Base-by-base conservation (phyloP, 2,888 invertebrate genomes). In the Cynaeus angustus region DNA sequence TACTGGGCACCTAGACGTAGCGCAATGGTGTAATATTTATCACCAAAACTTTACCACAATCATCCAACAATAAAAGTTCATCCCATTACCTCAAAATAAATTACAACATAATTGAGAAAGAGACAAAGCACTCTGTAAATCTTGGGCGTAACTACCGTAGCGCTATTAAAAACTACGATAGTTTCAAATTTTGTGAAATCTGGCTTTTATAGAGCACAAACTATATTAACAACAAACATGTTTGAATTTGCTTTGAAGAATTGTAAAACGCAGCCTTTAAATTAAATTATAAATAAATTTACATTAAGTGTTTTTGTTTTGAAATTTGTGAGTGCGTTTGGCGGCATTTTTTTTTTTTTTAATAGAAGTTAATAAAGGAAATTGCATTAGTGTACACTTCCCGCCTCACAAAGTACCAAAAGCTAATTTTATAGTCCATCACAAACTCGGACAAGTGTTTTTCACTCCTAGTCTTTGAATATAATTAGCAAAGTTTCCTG, bases 401-500 rank as follows among this genome's bases (percentile, higher is more conserved):
- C 21, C 8, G 33, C 10, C 30, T 13, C 33, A 28, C 52, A 52
- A 52, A 28, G 33, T 52, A 28, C 4, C 46, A 46, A 46, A 46
- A 46, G 46, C 21, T 46, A 46, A 46, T 46, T 46, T 46, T 46
- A 46, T 46, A 46, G 16, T 46, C 46, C 21, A 43, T 16, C 46
- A 46, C 46, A 46, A 12, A 46, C 16, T 13, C 21, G 46, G 1
- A 12, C 8, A 33, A 53, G 14, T 53, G 53, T 53, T 53, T 53
- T 53, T 53, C 37, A 53, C 46, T 43, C 7, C 43, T 10, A 10
- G 14, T 37, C 16, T 37, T 33, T n/a, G 12, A 53, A 33, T 53
- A 14, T 53, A 53, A 53, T 53, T 53, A 53, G n/a, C 16, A 28
- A 52, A 52, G 50, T 52, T 52, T 53, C 37, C 33, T 12, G 53